These are phyloP conservation scores for Acrossocheilus wenchowensis DNA, from an alignment of 2,797 vertebrate species.

Conservation along the genomic window DNA sequence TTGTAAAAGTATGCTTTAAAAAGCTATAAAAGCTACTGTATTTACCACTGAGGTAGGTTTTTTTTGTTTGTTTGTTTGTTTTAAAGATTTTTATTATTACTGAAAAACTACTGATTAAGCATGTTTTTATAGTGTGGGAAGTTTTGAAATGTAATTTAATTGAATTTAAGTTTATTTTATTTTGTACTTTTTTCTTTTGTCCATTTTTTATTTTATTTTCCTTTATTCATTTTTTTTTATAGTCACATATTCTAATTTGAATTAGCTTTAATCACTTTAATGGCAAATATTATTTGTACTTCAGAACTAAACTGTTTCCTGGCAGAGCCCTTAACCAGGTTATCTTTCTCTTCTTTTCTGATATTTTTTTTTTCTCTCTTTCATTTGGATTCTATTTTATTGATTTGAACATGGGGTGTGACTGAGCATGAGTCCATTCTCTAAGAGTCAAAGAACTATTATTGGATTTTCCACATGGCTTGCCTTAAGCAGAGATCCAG, in stretches of 20 bases:
- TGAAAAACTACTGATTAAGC: background rate
- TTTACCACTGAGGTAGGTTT: background rate
- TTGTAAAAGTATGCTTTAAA: too few relatives aligned
- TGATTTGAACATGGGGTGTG: slow-evolving; percentile 17
- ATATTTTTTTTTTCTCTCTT: too few relatives aligned
- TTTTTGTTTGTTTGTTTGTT: too few relatives aligned
- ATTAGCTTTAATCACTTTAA: background rate
- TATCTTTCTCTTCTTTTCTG: background rate
- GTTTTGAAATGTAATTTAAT: background rate
- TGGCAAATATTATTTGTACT: background rate
- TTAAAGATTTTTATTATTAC: background rate
- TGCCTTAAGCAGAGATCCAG: background rate
- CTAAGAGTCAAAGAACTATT: background rate
- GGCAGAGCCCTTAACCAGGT: background rate
- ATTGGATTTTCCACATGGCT: slow-evolving; percentile 3
- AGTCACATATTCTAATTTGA: background rate
- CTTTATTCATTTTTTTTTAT: too few relatives aligned
- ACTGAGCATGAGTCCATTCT: background rate
- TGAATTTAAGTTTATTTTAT: background rate
- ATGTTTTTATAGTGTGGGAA: background rate
- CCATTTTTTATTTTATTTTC: too few relatives aligned
- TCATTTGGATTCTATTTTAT: background rate
- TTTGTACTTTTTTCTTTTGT: background rate
- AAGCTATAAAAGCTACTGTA: background rate
- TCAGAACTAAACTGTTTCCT: background rate